These are phyloP conservation scores for Bryconaethiops microstoma DNA, from an alignment of 2,797 vertebrate genomes.

Conservation along the genomic window DNA sequence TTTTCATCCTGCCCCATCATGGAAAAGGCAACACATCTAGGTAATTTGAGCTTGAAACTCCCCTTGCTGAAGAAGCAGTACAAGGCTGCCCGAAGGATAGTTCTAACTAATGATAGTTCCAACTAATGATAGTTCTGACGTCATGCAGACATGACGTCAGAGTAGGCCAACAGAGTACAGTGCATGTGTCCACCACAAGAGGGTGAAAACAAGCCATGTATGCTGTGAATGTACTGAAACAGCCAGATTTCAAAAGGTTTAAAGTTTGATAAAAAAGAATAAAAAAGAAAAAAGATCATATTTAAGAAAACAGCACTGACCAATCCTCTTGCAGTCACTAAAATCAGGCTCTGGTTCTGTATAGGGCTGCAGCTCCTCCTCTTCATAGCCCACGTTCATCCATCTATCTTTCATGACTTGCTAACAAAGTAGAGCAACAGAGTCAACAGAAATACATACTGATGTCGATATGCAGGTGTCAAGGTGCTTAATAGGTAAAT, in stretches of 20 bases:
- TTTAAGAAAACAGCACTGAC: constrained; percentile 57
- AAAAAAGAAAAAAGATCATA: too few species aligned
- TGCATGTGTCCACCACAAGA: constrained; percentile 3
- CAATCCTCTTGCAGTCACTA: constrained; percentile 85
- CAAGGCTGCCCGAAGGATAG: too few species aligned
- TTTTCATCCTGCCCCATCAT: too few species aligned
- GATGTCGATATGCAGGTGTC: too few species aligned
- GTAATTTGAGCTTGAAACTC: too few species aligned
- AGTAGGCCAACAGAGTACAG: background rate
- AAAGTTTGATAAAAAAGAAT: too few species aligned
- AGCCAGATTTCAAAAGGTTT: too few species aligned
- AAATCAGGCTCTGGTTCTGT: constrained; percentile 83
- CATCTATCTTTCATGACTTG: constrained; percentile 89
- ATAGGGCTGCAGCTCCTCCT: constrained; percentile 84
- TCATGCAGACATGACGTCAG: background rate
- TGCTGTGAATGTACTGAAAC: background rate
- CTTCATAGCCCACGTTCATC: constrained; percentile 87
- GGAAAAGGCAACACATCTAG: too few species aligned
- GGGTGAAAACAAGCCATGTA: constrained; percentile 3
- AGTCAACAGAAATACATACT: too few species aligned
- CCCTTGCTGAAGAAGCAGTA: too few species aligned
- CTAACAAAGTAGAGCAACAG: constrained; percentile 54
- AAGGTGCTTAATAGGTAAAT: too few species aligned
- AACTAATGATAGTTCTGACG: background rate
- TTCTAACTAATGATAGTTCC: background rate